These are phyloP conservation scores for Orestias chungarensis DNA, from an alignment of 2,797 vertebrate genomes.

Conservation along the genomic window DNA sequence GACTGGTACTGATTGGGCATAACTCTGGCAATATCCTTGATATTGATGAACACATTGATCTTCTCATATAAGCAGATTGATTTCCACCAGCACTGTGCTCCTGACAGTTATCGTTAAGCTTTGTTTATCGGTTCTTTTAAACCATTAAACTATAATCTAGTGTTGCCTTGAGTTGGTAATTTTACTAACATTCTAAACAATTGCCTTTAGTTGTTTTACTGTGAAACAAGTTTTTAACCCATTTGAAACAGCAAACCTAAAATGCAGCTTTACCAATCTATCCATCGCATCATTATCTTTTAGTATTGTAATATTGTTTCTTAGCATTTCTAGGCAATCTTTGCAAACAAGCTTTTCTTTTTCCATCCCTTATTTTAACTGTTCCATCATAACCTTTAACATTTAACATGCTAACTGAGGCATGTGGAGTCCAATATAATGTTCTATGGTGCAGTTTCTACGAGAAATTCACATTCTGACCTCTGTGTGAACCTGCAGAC, in stretches of 20 bases:
- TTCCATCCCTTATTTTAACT: neutral
- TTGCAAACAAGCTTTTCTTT: neutral
- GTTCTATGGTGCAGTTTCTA: neutral
- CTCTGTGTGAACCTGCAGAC: neutral
- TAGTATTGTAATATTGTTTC: neutral
- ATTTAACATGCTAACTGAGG: neutral
- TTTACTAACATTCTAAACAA: neutral
- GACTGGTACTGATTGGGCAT: no score
- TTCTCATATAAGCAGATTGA: no score
- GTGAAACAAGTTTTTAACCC: neutral
- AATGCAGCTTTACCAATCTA: neutral
- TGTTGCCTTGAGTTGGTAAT: neutral
- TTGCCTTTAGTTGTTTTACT: neutral
- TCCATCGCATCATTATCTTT: neutral
- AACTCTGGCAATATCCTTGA: no score
- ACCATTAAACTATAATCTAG: neutral
- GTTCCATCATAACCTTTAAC: neutral
- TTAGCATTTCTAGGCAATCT: neutral
- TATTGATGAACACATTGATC: no score
- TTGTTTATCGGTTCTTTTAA: no score
- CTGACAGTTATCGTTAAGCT: no score
- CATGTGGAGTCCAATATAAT: neutral
- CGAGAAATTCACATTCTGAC: slow-evolving; percentile 3
- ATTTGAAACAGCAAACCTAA: neutral
- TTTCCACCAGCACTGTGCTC: no score